Conservation (phyloP, 2,797 vertebrate species). For the Silurus aristotelis region DNA sequence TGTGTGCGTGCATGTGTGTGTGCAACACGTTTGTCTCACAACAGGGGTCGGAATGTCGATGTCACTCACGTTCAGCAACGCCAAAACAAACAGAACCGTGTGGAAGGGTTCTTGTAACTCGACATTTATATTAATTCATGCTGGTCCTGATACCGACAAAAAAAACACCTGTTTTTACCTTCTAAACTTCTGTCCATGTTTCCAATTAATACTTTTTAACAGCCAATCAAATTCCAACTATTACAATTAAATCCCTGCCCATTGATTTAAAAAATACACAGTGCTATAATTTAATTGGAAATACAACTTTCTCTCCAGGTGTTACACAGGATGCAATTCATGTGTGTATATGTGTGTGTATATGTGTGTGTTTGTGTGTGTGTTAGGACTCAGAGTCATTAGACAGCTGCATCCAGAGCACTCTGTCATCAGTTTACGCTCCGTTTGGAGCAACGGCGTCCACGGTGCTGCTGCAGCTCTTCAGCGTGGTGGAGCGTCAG, state of each 20-base stretch:
- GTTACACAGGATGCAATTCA: background rate
- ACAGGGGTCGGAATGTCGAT: constrained; percentile 24
- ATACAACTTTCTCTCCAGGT: background rate
- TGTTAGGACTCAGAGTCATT: constrained; percentile 81
- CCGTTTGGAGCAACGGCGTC: constrained; percentile 80
- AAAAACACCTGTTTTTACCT: background rate
- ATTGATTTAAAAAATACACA: background rate
- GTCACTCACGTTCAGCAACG: constrained; percentile 17
- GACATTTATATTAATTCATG: background rate
- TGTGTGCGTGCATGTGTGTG: constrained; percentile 33
- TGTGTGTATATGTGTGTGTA: background rate
- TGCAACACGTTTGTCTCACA: constrained; percentile 18
- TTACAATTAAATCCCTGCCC: background rate
- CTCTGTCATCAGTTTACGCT: constrained; percentile 78
- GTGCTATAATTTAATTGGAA: background rate
- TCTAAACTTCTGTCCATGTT: background rate
- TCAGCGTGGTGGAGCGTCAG: constrained; percentile 82
- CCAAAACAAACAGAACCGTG: constrained; percentile 44
- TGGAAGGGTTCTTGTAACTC: background rate
- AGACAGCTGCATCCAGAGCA: constrained; percentile 81
- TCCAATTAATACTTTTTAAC: background rate
- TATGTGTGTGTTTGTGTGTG: constrained; percentile 12
- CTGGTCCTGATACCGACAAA: background rate
- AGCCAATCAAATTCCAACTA: background rate
- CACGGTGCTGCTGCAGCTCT: constrained; percentile 86